phyloP scores from a whole-genome alignment of 2,888 invertebrate genomes.

The Girardia tigrina region DNA sequence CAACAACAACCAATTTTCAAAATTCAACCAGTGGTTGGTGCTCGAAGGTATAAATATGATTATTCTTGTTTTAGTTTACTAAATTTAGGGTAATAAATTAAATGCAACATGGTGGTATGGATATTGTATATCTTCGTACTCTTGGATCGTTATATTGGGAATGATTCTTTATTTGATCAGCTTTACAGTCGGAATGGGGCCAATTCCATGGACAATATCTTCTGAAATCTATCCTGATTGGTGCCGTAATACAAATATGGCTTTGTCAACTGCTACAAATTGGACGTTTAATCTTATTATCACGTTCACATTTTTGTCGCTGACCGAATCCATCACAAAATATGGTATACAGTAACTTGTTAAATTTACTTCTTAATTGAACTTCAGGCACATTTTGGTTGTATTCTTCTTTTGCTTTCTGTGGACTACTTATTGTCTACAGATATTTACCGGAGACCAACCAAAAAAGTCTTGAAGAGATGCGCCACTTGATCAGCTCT shows the following conservation, averaged over 20 bases:
- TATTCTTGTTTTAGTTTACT: background rate
- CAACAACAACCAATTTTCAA: conserved; percentile 31
- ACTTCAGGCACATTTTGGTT: conserved; percentile 53
- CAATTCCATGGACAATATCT: conserved; percentile 55
- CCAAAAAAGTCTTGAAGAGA: conserved; percentile 53
- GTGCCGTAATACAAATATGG: conserved; percentile 53
- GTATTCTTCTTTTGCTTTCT: conserved; percentile 52
- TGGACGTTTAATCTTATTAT: conserved; percentile 54
- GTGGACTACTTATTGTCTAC: conserved; percentile 52
- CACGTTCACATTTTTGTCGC: conserved; percentile 54
- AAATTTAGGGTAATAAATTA: background rate
- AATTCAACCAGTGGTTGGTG: background rate
- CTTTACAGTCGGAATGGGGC: conserved; percentile 52
- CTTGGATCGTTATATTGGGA: conserved; percentile 51
- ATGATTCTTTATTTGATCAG: conserved; percentile 51
- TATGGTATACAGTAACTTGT: conserved; percentile 44
- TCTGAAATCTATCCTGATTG: conserved; percentile 55
- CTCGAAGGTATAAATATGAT: background rate
- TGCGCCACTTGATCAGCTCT: conserved; percentile 50
- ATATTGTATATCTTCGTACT: conserved; percentile 51
- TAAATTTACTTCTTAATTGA: background rate
- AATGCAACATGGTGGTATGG: conserved; percentile 45
- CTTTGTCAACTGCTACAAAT: conserved; percentile 52
- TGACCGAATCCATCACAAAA: conserved; percentile 50
- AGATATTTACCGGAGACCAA: conserved; percentile 54